Conservation (phyloP, 2,113 vertebrate genomes). For the Elaphurus davidianus region DNA sequence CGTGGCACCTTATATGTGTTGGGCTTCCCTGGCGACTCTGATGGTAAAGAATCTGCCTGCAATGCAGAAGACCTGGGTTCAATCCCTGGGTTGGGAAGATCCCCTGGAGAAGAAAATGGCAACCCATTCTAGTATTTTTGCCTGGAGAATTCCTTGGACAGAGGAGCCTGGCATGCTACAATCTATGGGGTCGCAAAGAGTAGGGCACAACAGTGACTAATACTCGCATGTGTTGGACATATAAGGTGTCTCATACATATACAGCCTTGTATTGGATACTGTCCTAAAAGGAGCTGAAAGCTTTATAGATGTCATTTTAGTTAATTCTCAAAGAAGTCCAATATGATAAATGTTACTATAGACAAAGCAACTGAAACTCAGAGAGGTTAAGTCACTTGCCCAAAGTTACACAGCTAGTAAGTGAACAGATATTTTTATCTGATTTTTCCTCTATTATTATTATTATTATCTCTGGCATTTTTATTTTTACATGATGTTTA, state of each 20-base stretch:
- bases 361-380: not conserved
- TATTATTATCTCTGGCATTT: not conserved
- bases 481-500: not conserved
- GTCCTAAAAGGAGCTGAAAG: not conserved
- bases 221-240: not conserved
- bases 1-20: not conserved
- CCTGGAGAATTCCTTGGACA: not conserved
- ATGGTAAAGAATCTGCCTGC: not conserved
- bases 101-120: not conserved
- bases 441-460: not conserved
- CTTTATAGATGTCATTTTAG: not conserved
- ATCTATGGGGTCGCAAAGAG: not conserved
- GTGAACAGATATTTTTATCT: not conserved
- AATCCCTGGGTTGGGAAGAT: not conserved
- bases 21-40: not conserved
- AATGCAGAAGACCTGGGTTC: not conserved
- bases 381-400: not conserved
- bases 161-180: not conserved
- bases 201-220: fast-evolving
- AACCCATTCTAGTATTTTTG: not conserved
- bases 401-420: not conserved
- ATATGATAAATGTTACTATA: not conserved
- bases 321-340: not conserved
- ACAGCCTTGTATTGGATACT: not conserved
- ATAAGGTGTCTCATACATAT: not conserved